Conservation (phyloP, 2,797 vertebrate genomes). For the Heteromormyrus szaboi region DNA sequence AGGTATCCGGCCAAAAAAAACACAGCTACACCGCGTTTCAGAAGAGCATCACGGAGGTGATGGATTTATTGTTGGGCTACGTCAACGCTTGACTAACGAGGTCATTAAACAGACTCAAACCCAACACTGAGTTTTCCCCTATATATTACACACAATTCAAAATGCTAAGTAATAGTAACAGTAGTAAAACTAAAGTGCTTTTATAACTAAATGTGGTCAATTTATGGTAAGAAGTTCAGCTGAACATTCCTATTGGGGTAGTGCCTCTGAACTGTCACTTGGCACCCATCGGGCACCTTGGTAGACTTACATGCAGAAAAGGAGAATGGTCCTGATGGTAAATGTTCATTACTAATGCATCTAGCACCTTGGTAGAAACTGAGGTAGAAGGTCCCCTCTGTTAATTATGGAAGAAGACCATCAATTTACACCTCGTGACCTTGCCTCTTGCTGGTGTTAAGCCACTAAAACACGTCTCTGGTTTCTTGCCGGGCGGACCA, state of each 20-base stretch:
- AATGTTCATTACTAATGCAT: background rate
- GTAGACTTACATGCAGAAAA: background rate
- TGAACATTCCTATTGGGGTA: background rate
- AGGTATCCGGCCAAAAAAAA: background rate
- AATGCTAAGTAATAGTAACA: background rate
- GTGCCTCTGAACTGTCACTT: background rate
- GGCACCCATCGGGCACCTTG: background rate
- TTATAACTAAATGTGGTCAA: background rate
- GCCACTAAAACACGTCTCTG: background rate
- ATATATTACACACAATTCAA: background rate
- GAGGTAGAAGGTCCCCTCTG: background rate
- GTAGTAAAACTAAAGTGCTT: background rate
- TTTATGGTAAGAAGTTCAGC: background rate
- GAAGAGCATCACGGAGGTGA: background rate
- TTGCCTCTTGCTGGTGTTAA: background rate
- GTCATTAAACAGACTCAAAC: background rate
- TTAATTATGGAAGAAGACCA: background rate
- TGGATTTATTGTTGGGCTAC: background rate
- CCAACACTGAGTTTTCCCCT: background rate
- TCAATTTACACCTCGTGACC: background rate
- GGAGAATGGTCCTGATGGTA: background rate
- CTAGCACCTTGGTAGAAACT: background rate
- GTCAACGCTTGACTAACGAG: slow-evolving; percentile 1
- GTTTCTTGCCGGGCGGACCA: background rate
- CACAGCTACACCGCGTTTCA: background rate